Conservation (phyloP, 1,140 invertebrate genomes). For the Pseudomyrmex concolor region DNA sequence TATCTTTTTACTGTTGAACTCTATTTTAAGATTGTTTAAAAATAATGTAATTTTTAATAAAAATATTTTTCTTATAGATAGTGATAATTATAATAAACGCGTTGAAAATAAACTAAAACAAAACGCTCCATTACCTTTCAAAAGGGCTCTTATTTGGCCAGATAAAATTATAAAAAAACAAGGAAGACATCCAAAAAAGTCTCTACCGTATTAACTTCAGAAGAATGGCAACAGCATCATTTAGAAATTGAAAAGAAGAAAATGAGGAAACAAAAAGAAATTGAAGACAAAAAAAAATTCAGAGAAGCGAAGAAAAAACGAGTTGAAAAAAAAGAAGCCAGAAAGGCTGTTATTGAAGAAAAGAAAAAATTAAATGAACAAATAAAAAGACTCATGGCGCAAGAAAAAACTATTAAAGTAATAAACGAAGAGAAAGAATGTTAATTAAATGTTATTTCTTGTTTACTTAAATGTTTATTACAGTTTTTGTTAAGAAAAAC, state of each 20-base stretch:
- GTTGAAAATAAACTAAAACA: neutral
- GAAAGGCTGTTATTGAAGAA: neutral
- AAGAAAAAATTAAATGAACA: slow-evolving; percentile 7
- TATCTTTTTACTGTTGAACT: no score
- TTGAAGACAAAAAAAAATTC: slow-evolving; percentile 8
- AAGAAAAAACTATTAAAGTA: neutral
- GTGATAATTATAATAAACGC: neutral
- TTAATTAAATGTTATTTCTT: neutral
- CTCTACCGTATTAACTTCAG: slow-evolving; percentile 14
- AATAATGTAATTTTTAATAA: slow-evolving; percentile 20
- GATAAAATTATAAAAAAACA: neutral
- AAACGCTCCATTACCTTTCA: neutral
- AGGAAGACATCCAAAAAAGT: neutral
- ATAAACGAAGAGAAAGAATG: neutral
- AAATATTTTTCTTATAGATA: slow-evolving; percentile 1
- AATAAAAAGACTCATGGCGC: slow-evolving; percentile 2
- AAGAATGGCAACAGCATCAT: slow-evolving; percentile 23
- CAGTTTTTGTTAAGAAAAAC: no score
- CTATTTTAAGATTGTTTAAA: neutral
- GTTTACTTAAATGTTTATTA: no score
- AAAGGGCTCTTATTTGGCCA: slow-evolving; percentile 20
- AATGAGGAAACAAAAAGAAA: slow-evolving; percentile 2
- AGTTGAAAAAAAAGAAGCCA: slow-evolving; percentile 1
- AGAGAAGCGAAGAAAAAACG: slow-evolving; percentile 17
- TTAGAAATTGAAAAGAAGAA: neutral